These are phyloP conservation scores for Mustelus asterias DNA, from an alignment of 2,113 vertebrate genomes.

Conservation along the genomic window DNA sequence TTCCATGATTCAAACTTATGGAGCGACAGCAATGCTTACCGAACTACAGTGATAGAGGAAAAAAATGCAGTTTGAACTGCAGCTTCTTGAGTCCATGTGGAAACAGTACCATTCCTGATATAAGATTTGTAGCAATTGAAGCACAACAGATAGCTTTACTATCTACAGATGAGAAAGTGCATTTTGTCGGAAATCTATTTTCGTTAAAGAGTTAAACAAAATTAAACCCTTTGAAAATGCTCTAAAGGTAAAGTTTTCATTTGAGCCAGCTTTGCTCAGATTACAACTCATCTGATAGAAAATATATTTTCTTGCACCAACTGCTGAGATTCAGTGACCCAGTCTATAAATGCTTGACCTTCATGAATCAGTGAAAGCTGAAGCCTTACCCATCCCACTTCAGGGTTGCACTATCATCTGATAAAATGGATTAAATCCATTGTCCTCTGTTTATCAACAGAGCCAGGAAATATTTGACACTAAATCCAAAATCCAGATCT, in stretches of 20 bases:
- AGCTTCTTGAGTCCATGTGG: neutral
- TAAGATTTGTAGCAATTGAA: slow-evolving; percentile 16
- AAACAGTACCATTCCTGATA: neutral
- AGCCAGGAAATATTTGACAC: slow-evolving; percentile 37
- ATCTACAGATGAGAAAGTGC: neutral
- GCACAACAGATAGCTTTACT: neutral
- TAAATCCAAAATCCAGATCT: slow-evolving; percentile 33
- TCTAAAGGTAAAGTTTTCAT: slow-evolving; percentile 28
- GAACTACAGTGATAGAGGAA: neutral
- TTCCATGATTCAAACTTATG: neutral
- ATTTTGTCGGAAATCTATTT: slow-evolving; percentile 20
- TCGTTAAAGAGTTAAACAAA: slow-evolving; percentile 30
- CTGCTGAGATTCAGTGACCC: slow-evolving; percentile 12
- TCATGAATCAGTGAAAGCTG: slow-evolving; percentile 35
- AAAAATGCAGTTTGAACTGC: neutral
- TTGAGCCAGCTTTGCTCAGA: slow-evolving; percentile 28
- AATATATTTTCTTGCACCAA: slow-evolving; percentile 34
- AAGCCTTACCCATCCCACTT: slow-evolving; percentile 36
- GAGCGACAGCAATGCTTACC: neutral
- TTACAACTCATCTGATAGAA: slow-evolving; percentile 30
- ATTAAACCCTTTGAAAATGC: slow-evolving; percentile 28
- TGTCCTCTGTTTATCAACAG: slow-evolving; percentile 37
- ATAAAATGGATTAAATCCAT: slow-evolving; percentile 35
- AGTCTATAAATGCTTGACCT: slow-evolving; percentile 33
- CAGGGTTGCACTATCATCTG: slow-evolving; percentile 30